Evolutionary conservation across 37 sponge, comb jelly and placozoan species (phyloP).

Genomic region (Amphimedon queenslandica): DNA sequence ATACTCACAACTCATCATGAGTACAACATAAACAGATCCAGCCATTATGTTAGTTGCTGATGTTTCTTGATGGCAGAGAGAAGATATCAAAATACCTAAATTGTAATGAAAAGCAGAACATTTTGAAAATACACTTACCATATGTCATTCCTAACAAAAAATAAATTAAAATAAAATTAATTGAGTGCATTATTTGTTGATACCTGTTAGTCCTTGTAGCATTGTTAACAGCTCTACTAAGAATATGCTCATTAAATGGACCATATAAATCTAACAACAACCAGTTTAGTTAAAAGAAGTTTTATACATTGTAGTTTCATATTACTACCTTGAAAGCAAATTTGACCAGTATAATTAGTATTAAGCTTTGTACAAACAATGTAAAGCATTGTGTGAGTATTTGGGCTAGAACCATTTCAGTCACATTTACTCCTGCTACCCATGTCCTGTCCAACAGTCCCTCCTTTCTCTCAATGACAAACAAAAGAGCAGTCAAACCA

Average conservation of each 20-base stretch:
- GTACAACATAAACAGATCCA: conserved; percentile 58
- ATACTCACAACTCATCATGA: conserved; percentile 70
- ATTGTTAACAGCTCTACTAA: conserved; percentile 39
- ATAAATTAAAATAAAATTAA: neutral
- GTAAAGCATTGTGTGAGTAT: conserved; percentile 56
- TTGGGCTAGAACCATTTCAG: conserved; percentile 64
- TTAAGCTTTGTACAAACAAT: conserved; percentile 41
- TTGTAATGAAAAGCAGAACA: too few species aligned
- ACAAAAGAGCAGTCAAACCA: conserved; percentile 69
- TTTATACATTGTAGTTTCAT: too few species aligned
- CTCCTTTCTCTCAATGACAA: conserved; percentile 76
- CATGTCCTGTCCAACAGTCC: conserved; percentile 80
- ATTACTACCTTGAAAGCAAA: conserved; percentile 45
- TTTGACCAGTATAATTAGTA: conserved; percentile 27
- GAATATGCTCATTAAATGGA: conserved; percentile 14
- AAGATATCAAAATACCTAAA: conserved; percentile 67
- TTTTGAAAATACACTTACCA: conserved; percentile 22
- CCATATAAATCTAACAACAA: conserved; percentile 31
- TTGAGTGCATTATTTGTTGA: neutral
- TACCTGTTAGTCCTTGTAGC: conserved; percentile 77
- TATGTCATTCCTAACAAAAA: conserved; percentile 52
- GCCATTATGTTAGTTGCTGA: conserved; percentile 51
- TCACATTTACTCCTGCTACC: conserved; percentile 76
- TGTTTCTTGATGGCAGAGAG: conserved; percentile 45
- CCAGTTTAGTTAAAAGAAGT: neutral